These are phyloP conservation scores for Stylophora pistillata DNA, from an alignment of 64 coral and sea anemone species.

Conservation along the genomic window DNA sequence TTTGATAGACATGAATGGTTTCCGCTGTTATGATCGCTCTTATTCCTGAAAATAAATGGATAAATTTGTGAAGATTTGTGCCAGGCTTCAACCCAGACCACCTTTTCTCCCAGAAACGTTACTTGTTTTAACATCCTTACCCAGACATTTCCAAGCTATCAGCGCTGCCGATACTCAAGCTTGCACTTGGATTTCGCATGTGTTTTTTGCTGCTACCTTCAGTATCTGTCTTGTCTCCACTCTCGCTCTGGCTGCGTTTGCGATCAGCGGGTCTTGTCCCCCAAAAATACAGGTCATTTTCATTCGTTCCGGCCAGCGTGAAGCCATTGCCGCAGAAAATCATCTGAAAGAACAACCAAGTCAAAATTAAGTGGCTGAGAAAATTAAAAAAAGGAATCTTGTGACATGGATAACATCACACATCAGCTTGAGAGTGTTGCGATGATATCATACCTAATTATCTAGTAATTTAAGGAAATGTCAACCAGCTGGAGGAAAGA, in stretches of 20 bases:
- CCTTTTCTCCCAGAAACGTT: not conserved
- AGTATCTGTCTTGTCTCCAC: slow-evolving; percentile 74
- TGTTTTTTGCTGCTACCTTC: slow-evolving; percentile 64
- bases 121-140: not conserved
- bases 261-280: slow-evolving; percentile 41
- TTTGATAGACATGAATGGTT: slow-evolving; percentile 23
- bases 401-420: too few relatives aligned
- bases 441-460: too few relatives aligned
- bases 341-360: slow-evolving; percentile 57
- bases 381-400: too few relatives aligned
- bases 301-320: slow-evolving; percentile 88
- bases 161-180: slow-evolving; percentile 75
- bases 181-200: slow-evolving; percentile 79
- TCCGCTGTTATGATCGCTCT: slow-evolving; percentile 37
- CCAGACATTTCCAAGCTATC: slow-evolving; percentile 58
- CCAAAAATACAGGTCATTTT: slow-evolving; percentile 95
- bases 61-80: not conserved
- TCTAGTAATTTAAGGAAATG: too few relatives aligned
- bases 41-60: slow-evolving; percentile 15
- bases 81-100: too few relatives aligned
- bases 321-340: slow-evolving; percentile 90
- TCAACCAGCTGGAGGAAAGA: too few relatives aligned
- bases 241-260: slow-evolving; percentile 43
- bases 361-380: too few relatives aligned
- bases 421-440: too few relatives aligned